Base-by-base conservation (phyloP, 2,888 invertebrate species). In the Xestia rhomboidea region DNA sequence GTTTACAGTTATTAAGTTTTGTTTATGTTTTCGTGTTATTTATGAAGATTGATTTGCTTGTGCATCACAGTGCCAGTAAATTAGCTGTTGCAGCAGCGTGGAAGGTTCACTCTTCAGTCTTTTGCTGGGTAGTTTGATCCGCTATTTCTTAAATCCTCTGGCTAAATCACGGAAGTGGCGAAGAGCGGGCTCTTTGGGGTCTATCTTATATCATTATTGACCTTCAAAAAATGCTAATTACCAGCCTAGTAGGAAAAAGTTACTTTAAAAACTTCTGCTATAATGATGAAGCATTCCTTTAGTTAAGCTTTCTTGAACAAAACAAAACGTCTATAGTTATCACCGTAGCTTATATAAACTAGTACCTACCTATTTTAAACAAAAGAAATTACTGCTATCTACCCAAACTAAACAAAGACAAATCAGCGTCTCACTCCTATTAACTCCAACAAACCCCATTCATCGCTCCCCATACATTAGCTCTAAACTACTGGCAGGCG, bases 401-500 rank as follows among this genome's bases (percentile, higher is more conserved):
- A 41, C 18, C 38, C 0, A 18, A 44, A 82, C 62, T 18, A 64
- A 64, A 68, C 57, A 84, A 57, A 73, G 77, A 85, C 68, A 68
- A 85, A 81, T 81, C 57, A 68, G 57, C 8, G 62, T 72, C 63
- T 64, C 78, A 62, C 51, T 73, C 44, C 66, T 67, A 67, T 69
- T 76, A 76, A 68, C n/a, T 38, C 57, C 54, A 82, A 83, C 86
- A 86, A 82, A 51, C 60, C 67, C 67, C 81, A 82, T 84, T 82
- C 75, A 81, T 84, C 51, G 81, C 70, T 57, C 62, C 44, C 57
- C 68, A 60, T 64, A 76, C 51, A 87, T 87, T 87, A 79, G 83
- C 73, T 69, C 60, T 73, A 82, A 81, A 73, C 79, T 77, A 88
- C 87, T 86, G 69, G 73, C 82, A 80, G 82, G 85, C 86, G 82